Conservation (phyloP, 1,140 invertebrate genomes). For the Caenorhabditis elegans region DNA sequence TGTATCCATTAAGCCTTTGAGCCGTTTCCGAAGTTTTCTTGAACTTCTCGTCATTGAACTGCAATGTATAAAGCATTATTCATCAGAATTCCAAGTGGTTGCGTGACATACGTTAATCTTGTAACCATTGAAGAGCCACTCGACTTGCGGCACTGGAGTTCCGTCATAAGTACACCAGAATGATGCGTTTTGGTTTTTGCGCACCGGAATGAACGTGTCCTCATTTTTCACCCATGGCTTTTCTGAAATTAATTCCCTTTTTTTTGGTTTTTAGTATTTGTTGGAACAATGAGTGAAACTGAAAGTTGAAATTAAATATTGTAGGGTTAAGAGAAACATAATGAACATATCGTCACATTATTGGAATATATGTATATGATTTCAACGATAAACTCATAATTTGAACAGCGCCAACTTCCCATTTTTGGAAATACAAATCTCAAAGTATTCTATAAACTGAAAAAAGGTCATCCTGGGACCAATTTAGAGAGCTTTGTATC, state of each 20-base stretch:
- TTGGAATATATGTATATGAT: too few species aligned
- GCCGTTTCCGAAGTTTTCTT: conserved; percentile 33
- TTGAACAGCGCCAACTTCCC: too few species aligned
- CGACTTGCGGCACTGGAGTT: conserved; percentile 38
- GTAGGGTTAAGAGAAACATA: neutral
- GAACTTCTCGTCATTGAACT: conserved; percentile 41
- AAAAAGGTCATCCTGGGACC: too few species aligned
- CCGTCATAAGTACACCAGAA: conserved; percentile 45
- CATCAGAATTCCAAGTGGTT: neutral
- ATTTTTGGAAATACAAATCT: too few species aligned
- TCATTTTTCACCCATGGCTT: conserved; percentile 40
- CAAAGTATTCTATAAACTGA: too few species aligned
- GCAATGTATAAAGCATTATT: neutral
- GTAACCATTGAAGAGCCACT: conserved; percentile 49
- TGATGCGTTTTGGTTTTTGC: conserved; percentile 10
- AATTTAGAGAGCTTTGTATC: too few species aligned
- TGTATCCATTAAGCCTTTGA: conserved; percentile 25
- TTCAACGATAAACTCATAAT: too few species aligned
- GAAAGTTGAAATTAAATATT: too few species aligned
- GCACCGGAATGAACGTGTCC: conserved; percentile 33
- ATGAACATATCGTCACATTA: neutral
- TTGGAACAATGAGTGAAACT: neutral
- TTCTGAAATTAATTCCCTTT: neutral
- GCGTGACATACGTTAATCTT: conserved; percentile 43
- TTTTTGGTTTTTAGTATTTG: neutral